Evolutionary conservation across 2,113 vertebrate genomes (phyloP).

Genomic region (Andinoacara biseriatus): DNA sequence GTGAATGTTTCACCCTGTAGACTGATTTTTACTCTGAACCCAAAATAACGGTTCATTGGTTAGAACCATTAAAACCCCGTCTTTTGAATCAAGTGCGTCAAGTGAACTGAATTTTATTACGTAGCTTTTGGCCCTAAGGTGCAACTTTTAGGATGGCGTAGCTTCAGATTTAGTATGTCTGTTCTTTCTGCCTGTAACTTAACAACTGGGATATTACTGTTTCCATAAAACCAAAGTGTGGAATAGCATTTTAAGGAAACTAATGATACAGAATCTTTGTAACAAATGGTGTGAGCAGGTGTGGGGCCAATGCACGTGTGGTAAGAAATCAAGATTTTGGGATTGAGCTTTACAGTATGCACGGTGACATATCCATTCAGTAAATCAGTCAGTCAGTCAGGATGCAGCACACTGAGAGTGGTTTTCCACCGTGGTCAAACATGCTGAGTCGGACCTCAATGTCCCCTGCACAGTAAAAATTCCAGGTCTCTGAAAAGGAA

Average conservation of each 20-base stretch:
- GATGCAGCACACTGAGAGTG: slow-evolving; percentile 40
- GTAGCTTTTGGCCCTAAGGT: slow-evolving; percentile 25
- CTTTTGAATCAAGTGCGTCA: slow-evolving; percentile 29
- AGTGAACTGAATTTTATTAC: slow-evolving; percentile 34
- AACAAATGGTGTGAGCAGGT: slow-evolving; percentile 60
- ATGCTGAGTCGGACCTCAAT: slow-evolving; percentile 61
- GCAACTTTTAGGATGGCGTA: slow-evolving; percentile 20
- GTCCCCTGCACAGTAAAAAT: slow-evolving; percentile 69
- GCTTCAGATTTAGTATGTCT: slow-evolving; percentile 55
- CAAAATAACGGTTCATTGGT: slow-evolving; percentile 24
- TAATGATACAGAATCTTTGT: slow-evolving; percentile 44
- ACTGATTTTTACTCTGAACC: neutral
- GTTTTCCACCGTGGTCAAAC: slow-evolving; percentile 59
- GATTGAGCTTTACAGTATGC: slow-evolving; percentile 40
- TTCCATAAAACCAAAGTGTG: slow-evolving; percentile 67
- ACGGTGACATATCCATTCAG: slow-evolving; percentile 51
- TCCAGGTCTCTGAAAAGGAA: slow-evolving; percentile 66
- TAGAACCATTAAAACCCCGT: slow-evolving; percentile 39
- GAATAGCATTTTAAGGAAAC: slow-evolving; percentile 58
- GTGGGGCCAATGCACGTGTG: slow-evolving; percentile 42
- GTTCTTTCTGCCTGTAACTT: slow-evolving; percentile 40
- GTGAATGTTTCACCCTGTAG: neutral
- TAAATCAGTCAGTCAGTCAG: slow-evolving; percentile 26
- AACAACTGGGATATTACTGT: slow-evolving; percentile 55
- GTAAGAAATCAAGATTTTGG: slow-evolving; percentile 35